These are phyloP conservation scores for Sialis fuliginosa DNA, from an alignment of 2,888 invertebrate species.

Conservation along the genomic window DNA sequence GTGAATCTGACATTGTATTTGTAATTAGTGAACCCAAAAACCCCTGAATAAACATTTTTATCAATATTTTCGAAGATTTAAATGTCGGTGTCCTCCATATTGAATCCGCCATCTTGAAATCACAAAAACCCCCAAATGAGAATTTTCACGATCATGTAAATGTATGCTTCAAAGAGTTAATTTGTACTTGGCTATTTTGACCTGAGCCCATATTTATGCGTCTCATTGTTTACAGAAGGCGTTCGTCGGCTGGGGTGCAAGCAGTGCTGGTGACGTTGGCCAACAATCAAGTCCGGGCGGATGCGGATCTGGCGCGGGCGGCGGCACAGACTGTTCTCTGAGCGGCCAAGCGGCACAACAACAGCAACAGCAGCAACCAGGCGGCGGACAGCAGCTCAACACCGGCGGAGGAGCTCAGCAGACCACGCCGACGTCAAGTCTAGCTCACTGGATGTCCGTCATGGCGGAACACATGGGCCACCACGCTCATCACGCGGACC, in stretches of 20 bases:
- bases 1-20: no score
- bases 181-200: no score
- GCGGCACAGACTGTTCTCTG: background rate
- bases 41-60: no score
- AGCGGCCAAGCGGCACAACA: background rate
- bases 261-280: background rate
- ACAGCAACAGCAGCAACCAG: background rate
- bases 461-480: slow-evolving; percentile 92
- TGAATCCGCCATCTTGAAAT: no score
- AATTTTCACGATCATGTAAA: no score
- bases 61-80: no score
- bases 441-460: slow-evolving; percentile 94
- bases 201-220: no score
- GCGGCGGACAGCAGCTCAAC: slow-evolving; percentile 19
- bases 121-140: no score
- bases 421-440: slow-evolving; percentile 53
- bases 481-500: slow-evolving; percentile 50
- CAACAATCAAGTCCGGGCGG: background rate
- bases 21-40: no score
- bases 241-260: background rate
- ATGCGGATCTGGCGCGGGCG: background rate
- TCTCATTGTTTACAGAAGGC: background rate
- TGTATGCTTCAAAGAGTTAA: no score
- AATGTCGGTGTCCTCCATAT: no score
- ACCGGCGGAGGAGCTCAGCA: slow-evolving; percentile 28